Evolutionary conservation across 1,140 invertebrate genomes (phyloP), one percentile per base, ranked within the genome.

Genomic region (Drosophila paulistorum): DNA sequence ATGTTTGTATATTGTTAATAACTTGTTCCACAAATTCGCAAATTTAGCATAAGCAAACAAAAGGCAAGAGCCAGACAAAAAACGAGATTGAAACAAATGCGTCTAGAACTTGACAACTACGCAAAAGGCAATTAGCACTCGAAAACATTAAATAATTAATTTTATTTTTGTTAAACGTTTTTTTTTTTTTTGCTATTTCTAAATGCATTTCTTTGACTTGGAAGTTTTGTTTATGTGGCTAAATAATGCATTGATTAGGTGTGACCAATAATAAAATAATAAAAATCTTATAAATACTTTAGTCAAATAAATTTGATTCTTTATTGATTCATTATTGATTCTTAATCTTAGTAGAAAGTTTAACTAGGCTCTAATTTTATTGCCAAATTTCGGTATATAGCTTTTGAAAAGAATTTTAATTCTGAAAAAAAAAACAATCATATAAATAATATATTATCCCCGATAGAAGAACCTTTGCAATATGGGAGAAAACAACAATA

Each of bases 111-210:
- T 55, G 51, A 17, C 13, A n/a, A 35, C 30, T 39, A 59, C 57
- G 57, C n/a, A 59, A 17, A 51, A 20, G 57, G n/a, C 57, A 59
- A 59, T 59, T 59, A 59, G 33, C 55, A 58, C 55, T 58, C 55
- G 10, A 23, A 11, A 33, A 3, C 55, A 23, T 35, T 14, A 35
- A 35, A 57, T 58, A 58, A 37, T 39, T 59, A 59, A 59, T 11
- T 59, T 58, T 35, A 58, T 14, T 37, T 20, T 17, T 20, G 11
- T 17, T 59, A 2, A 39, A 59, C 7, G 10, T 51, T 10, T 23
- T 20, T 45, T 7, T 42, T 45, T 7, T 42, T 58, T n/a, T 13
- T 14, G n/a, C n/a, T 1, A 17, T 26, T 26, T 26, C 3, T 26
- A 26, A 59, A 59, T 58, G 30, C n/a, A 59, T 39, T 20, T 51